phyloP scores from a whole-genome alignment of 2,113 vertebrate genomes.

The Acrocephalus arundinaceus region DNA sequence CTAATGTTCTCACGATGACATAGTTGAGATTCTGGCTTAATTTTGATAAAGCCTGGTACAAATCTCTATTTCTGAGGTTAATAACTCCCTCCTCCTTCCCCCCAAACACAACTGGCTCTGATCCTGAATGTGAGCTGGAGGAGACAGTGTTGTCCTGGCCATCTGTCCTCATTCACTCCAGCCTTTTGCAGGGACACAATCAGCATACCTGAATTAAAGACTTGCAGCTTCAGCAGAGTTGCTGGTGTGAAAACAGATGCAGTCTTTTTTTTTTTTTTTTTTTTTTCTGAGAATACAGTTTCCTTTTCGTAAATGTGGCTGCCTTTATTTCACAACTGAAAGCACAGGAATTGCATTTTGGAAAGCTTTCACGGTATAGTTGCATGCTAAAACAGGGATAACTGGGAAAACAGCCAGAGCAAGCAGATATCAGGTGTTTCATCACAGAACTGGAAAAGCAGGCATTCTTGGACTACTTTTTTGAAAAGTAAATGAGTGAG shows the following conservation, averaged over 20 bases:
- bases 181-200: not conserved
- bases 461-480: not conserved
- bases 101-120: not conserved
- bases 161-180: not conserved
- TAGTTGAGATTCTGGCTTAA: not conserved
- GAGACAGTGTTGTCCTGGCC: not conserved
- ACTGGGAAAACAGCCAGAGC: conserved; percentile 37
- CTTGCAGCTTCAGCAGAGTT: not conserved
- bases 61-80: not conserved
- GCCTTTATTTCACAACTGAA: not conserved
- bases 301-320: not conserved
- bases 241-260: not conserved
- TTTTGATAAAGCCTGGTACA: not conserved
- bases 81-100: not conserved
- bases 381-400: not conserved
- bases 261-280: not conserved
- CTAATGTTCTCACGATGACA: not conserved
- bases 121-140: not conserved
- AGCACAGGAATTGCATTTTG: not conserved
- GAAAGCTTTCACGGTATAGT: not conserved
- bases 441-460: conserved; percentile 22
- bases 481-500: not conserved
- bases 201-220: not conserved
- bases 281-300: not conserved
- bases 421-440: not conserved